phyloP scores from a whole-genome alignment of 2,113 vertebrate species.

The Chaetops frenatus region DNA sequence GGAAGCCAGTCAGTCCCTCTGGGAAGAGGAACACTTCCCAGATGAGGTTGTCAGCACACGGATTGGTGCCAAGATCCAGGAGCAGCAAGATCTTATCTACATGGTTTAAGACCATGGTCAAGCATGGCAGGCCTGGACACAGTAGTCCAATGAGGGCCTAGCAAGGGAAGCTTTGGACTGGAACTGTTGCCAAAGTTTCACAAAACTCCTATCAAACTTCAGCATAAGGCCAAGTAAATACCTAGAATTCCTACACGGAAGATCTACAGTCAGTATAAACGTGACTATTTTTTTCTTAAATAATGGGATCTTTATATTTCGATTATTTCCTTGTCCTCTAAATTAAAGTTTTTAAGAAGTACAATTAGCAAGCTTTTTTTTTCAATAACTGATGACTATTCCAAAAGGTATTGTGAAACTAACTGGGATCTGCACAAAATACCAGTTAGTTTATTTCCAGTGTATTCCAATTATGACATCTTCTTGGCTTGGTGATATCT shows the following conservation, averaged over 20 bases:
- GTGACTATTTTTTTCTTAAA: not conserved
- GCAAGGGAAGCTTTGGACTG: not conserved
- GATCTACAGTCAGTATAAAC: not conserved
- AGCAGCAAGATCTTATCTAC: not conserved
- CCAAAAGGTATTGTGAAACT: constrained; percentile 28
- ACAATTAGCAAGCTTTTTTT: not conserved
- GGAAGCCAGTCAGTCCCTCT: not conserved
- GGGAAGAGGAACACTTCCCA: not conserved
- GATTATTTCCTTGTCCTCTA: not conserved
- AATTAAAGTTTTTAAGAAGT: not conserved
- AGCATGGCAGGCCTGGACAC: not conserved
- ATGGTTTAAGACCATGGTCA: not conserved
- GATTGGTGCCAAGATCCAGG: not conserved
- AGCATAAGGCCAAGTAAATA: not conserved
- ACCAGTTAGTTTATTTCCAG: not conserved
- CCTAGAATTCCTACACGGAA: not conserved
- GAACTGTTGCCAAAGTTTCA: not conserved
- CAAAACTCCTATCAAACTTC: not conserved
- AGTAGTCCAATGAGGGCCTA: rapidly evolving
- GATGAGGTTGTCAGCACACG: not conserved
- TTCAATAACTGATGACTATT: not conserved
- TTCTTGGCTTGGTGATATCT: constrained; percentile 2
- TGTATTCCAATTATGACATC: constrained; percentile 23
- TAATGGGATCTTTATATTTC: not conserved
- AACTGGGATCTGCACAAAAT: not conserved